These are phyloP conservation scores for Menura novaehollandiae DNA, from an alignment of 2,113 vertebrate genomes.

Conservation along the genomic window DNA sequence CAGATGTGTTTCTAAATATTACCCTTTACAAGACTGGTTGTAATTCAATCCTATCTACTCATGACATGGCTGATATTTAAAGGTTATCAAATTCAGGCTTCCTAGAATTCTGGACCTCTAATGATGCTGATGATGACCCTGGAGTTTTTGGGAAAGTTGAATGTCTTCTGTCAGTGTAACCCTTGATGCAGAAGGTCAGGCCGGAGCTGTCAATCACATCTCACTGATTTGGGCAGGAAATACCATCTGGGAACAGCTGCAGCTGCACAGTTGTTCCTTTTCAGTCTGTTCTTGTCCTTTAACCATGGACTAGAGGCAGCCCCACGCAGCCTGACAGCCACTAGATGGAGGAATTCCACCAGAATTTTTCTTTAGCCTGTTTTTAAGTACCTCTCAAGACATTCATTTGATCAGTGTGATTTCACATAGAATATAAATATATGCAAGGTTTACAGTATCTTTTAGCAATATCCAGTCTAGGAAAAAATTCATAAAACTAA, in stretches of 20 bases:
- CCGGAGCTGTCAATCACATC: background rate
- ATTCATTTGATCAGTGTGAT: background rate
- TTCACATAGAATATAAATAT: background rate
- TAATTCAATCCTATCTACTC: background rate
- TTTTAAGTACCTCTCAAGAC: background rate
- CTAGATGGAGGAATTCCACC: slow-evolving; percentile 67
- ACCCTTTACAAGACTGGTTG: background rate
- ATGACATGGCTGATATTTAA: background rate
- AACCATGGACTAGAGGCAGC: rapidly evolving
- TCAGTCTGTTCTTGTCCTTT: rapidly evolving
- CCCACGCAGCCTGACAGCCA: background rate
- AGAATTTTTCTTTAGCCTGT: background rate
- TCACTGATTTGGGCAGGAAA: rapidly evolving
- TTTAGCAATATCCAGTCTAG: background rate
- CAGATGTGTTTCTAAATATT: background rate
- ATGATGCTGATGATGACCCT: background rate
- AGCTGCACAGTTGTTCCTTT: background rate
- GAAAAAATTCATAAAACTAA: background rate
- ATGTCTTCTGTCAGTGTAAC: background rate
- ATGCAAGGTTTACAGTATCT: background rate
- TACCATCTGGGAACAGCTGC: background rate
- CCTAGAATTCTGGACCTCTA: background rate
- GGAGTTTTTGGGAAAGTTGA: background rate
- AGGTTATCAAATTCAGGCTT: background rate
- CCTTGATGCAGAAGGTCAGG: background rate